Evolutionary conservation across 1,140 invertebrate species (phyloP), one percentile per base, ranked within the genome.

Genomic region (Eciton burchellii): DNA sequence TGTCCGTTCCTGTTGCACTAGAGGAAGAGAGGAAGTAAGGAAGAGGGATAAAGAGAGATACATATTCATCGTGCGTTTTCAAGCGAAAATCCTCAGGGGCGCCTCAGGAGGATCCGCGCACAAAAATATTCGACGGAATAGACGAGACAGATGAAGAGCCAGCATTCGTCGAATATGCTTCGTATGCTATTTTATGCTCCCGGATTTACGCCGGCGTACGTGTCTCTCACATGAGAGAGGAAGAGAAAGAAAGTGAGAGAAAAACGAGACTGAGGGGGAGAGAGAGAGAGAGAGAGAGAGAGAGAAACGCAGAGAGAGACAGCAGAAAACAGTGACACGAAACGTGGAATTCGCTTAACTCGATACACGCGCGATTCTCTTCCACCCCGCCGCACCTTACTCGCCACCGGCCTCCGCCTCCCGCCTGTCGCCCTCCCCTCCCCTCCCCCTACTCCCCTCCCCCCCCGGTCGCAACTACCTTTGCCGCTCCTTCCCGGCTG

Each of bases 311-410:
- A 66, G 12, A 52, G 45, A 71, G 45, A 54, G 12, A 19, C 24
- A 14, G 16, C 9, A 54, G 16, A 43, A 84, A 54, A 81, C 70
- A 76, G 65, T 66, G 70, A 87, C 63, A 81, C 54, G 65, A 41
- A 87, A 82, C 54, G 52, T 87, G 86, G 85, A 87, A 88, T 88
- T 87, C 71, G 65, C 71, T 70, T 76, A 71, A 87, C 45, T 65
- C 63, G 70, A 87, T 84, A 87, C 68, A 72, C 73, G 43, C 21
- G 26, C 45, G 29, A 41, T 54, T 77, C 35, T 84, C 45, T 29
- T 65, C 29, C 49, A 57, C 47, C 56, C 26, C 59, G 49, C 45
- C 26, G 72, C 72, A 77, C 57, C 70, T 82, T 77, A 16, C 19
- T 47, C 41, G 21, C 35, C 9, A 35, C 35, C 35, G 35, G 35